phyloP scores from a whole-genome alignment of 2,888 invertebrate genomes.

The Hyposoter dolosus region DNA sequence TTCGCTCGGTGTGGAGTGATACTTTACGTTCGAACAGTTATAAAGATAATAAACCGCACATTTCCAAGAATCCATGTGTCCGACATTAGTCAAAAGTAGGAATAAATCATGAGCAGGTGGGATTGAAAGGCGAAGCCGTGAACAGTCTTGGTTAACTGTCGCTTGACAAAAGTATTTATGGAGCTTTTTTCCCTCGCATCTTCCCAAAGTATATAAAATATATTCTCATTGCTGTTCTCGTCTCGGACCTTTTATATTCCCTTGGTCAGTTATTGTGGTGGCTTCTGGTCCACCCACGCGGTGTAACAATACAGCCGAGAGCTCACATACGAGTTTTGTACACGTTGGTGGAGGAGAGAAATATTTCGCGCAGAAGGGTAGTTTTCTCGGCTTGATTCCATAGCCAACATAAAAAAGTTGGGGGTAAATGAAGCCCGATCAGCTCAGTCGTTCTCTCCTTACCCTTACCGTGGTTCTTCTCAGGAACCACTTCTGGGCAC shows the following conservation, averaged over 20 bases:
- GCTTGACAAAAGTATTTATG: constrained; percentile 30
- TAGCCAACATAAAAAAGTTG: not conserved
- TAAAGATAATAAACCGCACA: constrained; percentile 6
- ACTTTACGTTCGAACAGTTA: not conserved
- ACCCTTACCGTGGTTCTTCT: constrained; percentile 53
- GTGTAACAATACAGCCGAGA: constrained; percentile 35
- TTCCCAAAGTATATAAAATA: constrained; percentile 23
- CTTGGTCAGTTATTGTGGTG: constrained; percentile 73
- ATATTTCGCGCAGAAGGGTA: constrained; percentile 54
- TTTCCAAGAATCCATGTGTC: constrained; percentile 3
- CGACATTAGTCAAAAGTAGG: constrained; percentile 24
- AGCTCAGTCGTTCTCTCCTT: constrained; percentile 38
- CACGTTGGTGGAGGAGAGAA: constrained; percentile 47
- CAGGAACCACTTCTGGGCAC: constrained; percentile 63
- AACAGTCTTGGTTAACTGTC: not conserved
- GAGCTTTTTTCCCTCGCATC: constrained; percentile 26
- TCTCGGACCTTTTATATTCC: constrained; percentile 48
- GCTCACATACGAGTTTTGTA: not conserved
- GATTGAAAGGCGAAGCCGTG: constrained; percentile 19
- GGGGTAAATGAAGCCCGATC: constrained; percentile 56
- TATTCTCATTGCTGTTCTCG: constrained; percentile 13
- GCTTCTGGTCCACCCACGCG: constrained; percentile 23
- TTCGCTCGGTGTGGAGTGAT: not conserved
- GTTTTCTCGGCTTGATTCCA: constrained; percentile 25
- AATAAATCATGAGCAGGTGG: constrained; percentile 51